Evolutionary conservation across 1,140 invertebrate genomes (phyloP).

Genomic region (Cherax destructor): DNA sequence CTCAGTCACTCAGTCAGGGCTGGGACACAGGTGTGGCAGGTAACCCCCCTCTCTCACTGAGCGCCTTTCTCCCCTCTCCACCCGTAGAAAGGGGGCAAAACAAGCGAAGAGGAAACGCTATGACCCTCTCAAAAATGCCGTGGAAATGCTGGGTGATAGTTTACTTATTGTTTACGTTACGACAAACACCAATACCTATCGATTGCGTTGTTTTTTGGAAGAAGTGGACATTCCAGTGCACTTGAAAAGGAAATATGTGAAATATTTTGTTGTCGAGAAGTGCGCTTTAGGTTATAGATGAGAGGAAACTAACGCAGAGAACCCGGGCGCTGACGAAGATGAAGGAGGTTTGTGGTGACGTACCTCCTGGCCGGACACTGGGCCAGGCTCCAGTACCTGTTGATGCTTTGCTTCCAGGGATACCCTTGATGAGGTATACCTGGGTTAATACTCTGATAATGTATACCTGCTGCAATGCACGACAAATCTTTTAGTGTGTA

Average conservation of each 20-base stretch:
- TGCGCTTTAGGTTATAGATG: background rate
- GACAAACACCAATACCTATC: background rate
- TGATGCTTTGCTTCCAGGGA: background rate
- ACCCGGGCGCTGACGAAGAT: background rate
- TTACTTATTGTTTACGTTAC: background rate
- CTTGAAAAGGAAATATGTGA: background rate
- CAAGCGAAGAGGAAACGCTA: background rate
- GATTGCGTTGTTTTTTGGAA: background rate
- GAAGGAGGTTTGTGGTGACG: background rate
- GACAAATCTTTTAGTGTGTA: too few species aligned
- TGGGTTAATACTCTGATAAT: too few species aligned
- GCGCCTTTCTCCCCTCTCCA: background rate
- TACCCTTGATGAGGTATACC: too few species aligned
- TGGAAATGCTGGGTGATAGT: background rate
- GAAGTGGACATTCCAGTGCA: background rate
- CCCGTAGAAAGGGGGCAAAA: background rate
- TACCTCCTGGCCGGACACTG: background rate
- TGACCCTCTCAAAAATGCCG: background rate
- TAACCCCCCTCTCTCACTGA: background rate
- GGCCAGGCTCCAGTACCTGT: background rate
- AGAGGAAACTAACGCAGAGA: background rate
- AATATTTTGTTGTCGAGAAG: background rate
- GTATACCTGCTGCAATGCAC: too few species aligned
- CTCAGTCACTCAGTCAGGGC: conserved; percentile 4
- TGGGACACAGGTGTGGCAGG: background rate